A percentile compares a stretch with the other conserved stretches of the same genome.
Evolutionary conservation across 2,797 vertebrate species (phyloP).

Genomic region (Leucoraja ocellata): DNA sequence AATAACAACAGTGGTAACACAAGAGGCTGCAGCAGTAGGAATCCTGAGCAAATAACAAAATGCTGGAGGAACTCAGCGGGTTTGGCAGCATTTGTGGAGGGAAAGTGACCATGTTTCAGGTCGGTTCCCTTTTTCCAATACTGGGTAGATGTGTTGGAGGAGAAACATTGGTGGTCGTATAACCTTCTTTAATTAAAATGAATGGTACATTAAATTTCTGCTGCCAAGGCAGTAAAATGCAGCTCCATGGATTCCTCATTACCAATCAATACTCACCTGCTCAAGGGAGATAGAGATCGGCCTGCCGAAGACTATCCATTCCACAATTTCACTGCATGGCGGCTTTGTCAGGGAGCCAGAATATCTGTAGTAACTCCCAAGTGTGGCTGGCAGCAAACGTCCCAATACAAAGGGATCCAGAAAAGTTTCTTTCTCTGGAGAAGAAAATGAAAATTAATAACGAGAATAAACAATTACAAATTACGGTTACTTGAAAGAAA

Average conservation of each 20-base stretch:
- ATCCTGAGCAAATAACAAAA: too few species aligned
- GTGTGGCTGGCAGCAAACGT: constrained; percentile 74
- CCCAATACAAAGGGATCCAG: constrained; percentile 87
- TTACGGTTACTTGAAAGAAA: not conserved
- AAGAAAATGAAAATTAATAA: constrained; percentile 44
- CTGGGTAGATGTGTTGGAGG: not conserved
- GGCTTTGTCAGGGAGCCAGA: constrained; percentile 88
- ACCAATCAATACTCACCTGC: constrained; percentile 62
- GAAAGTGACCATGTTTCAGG: too few species aligned
- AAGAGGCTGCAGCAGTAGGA: too few species aligned
- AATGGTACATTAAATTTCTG: not conserved
- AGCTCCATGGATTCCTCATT: not conserved
- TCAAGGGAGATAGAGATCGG: constrained; percentile 86
- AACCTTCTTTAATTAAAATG: not conserved
- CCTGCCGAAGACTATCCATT: constrained; percentile 87
- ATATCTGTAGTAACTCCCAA: constrained; percentile 90
- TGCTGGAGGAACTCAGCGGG: too few species aligned
- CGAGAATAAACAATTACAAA: not conserved
- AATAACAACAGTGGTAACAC: constrained; percentile 10
- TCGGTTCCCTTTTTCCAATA: too few species aligned
- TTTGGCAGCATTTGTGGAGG: too few species aligned
- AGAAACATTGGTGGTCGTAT: not conserved
- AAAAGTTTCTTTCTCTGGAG: constrained; percentile 88
- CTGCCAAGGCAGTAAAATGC: not conserved
- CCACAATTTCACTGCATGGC: constrained; percentile 88